Conservation (phyloP, 2,888 invertebrate species). For the Lymantria monacha region DNA sequence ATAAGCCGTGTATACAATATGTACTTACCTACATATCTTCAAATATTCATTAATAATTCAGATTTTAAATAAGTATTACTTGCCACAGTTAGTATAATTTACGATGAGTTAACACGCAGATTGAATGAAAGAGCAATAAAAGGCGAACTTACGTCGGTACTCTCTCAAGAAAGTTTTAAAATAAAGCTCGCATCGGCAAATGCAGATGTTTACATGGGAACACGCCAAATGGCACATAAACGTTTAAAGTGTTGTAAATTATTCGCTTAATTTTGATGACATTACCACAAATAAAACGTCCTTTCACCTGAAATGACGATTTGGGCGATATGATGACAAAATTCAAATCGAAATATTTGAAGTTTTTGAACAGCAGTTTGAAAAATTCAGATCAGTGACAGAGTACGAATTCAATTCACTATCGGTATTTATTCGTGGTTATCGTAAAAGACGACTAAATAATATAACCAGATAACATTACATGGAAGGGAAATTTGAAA, state of each 20-base stretch:
- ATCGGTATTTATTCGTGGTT: too few species aligned
- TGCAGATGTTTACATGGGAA: conserved; percentile 55
- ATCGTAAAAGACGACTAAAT: too few species aligned
- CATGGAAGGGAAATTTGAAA: too few species aligned
- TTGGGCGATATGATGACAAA: conserved; percentile 16
- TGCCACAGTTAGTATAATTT: neutral
- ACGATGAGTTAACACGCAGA: neutral
- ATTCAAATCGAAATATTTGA: neutral
- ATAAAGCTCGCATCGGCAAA: conserved; percentile 46
- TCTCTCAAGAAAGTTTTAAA: conserved; percentile 44
- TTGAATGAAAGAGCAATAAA: neutral
- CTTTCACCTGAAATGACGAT: conserved; percentile 59
- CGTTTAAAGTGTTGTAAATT: conserved; percentile 68
- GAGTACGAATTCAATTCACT: too few species aligned
- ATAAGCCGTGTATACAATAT: neutral
- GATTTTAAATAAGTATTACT: conserved; percentile 1
- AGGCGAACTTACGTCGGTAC: conserved; percentile 9
- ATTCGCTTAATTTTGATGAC: conserved; percentile 53
- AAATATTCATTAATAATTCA: conserved; percentile 15
- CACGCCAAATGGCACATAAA: conserved; percentile 68
- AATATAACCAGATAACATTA: too few species aligned
- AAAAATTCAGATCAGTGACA: too few species aligned
- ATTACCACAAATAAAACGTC: conserved; percentile 64
- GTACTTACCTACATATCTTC: conserved; percentile 4
- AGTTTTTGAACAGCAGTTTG: neutral